Conservation (phyloP, 2,797 vertebrate species). For the Siniperca scherzeri region DNA sequence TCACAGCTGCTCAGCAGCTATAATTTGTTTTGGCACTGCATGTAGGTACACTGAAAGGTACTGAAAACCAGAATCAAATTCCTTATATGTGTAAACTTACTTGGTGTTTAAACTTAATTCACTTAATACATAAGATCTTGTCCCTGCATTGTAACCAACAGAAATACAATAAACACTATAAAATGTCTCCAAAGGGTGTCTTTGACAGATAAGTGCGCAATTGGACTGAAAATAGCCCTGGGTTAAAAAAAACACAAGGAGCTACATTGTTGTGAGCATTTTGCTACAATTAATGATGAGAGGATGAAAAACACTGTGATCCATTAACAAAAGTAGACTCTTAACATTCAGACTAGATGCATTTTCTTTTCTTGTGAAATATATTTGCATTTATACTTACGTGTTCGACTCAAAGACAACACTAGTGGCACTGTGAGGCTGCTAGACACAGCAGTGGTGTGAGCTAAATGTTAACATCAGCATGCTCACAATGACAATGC, state of each 20-base stretch:
- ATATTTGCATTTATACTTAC: background rate
- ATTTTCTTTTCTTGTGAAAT: constrained; percentile 2
- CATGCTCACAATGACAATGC: background rate
- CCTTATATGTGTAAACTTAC: too few species aligned
- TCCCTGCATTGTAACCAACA: background rate
- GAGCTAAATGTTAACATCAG: background rate
- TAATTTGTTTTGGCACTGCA: background rate
- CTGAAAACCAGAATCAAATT: background rate
- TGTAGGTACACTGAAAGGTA: too few species aligned
- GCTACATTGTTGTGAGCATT: background rate
- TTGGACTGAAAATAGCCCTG: background rate
- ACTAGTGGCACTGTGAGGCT: background rate
- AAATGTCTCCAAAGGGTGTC: background rate
- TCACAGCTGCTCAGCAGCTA: too few species aligned
- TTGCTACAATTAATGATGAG: background rate
- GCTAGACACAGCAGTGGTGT: too few species aligned
- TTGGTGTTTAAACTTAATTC: background rate
- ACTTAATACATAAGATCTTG: background rate
- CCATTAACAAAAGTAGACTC: background rate
- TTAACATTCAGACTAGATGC: background rate
- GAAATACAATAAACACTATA: background rate
- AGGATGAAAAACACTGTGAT: background rate
- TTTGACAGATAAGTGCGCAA: background rate
- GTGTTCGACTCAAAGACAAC: background rate
- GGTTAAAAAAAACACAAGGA: background rate